Base-by-base conservation (phyloP, 1,140 invertebrate species). In the Cyclargus thomasi region DNA sequence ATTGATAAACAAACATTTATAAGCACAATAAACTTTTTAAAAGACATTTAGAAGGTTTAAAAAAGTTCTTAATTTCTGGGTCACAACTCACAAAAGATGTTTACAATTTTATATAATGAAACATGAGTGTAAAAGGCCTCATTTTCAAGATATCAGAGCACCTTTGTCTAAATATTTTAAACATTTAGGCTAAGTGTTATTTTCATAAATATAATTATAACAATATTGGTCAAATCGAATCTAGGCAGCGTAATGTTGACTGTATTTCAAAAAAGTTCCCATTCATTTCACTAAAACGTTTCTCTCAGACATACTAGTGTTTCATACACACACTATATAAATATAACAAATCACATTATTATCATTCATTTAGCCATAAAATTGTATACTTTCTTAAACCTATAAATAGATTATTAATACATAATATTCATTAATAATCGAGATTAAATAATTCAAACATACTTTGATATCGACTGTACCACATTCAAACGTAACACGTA, bases 171-270 rank as follows among this genome's bases (percentile, higher is more conserved):
- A 47, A 47, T 47, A 47, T 47, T 47, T 16, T 47, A 47, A 47
- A 47, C 14, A 47, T 47, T 47, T 47, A 47, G 39, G 14, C 10
- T 14, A 14, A 47, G 39, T 47, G 14, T 47, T 47, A 29, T 8
- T 47, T 47, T 47, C n/a, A 47, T 47, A 16, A 47, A 47, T 47
- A 29, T 29, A 29, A 29, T 4, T 29, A 29, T 29, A 29, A 11
- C 18, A 59, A 59, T 11, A 59, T 59, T 59, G 55, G 55, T 59
- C 55, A 20, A 20, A 59, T 59, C 18, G 20, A 20, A 59, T 20
- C 18, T 59, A 59, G 55, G 55, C 55, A 59, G 55, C 55, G 55
- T 20, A 20, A 21, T 59, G 10, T 47, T 47, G 39, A 16, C 14
- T 47, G 36, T 39, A 14, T 47, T 47, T 3, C 10, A 47, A 47